A percentile compares a stretch with the other conserved stretches of the same genome.
phyloP scores from a whole-genome alignment of 2,113 vertebrate genomes.

The Capreolus pygargus region DNA sequence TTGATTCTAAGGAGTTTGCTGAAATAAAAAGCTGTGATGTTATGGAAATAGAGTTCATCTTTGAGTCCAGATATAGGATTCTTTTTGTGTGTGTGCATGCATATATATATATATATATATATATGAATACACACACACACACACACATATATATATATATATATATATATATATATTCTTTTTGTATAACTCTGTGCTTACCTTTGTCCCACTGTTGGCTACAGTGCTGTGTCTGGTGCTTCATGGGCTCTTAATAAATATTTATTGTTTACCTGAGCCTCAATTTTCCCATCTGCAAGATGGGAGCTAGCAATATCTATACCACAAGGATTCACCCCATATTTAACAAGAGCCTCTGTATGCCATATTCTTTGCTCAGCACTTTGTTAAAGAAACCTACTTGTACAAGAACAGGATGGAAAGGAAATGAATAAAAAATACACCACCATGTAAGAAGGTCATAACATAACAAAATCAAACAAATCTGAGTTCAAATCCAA shows the following conservation, averaged over 20 bases:
- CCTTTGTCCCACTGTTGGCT: not conserved
- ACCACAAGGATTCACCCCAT: not conserved
- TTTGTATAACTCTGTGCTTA: not conserved
- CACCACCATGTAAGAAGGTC: not conserved
- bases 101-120: not conserved
- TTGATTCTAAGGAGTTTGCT: not conserved
- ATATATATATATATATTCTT: not conserved
- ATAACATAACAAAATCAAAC: not conserved
- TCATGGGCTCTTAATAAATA: not conserved
- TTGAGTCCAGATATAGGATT: not conserved
- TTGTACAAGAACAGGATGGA: not conserved
- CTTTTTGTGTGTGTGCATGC: fast-evolving
- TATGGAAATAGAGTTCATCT: not conserved
- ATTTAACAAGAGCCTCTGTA: not conserved
- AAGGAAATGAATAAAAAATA: not conserved
- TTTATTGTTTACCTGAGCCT: not conserved
- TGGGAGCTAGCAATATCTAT: not conserved
- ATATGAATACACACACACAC: too few relatives aligned
- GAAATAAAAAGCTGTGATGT: not conserved
- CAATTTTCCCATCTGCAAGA: not conserved
- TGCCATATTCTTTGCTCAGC: not conserved
- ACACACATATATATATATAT: too few relatives aligned
- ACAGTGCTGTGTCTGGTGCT: not conserved
- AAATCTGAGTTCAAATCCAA: slow-evolving; percentile 11
- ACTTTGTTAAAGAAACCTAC: not conserved